Conservation (phyloP, 1,140 invertebrate genomes). For the Trichonephila clavata region DNA sequence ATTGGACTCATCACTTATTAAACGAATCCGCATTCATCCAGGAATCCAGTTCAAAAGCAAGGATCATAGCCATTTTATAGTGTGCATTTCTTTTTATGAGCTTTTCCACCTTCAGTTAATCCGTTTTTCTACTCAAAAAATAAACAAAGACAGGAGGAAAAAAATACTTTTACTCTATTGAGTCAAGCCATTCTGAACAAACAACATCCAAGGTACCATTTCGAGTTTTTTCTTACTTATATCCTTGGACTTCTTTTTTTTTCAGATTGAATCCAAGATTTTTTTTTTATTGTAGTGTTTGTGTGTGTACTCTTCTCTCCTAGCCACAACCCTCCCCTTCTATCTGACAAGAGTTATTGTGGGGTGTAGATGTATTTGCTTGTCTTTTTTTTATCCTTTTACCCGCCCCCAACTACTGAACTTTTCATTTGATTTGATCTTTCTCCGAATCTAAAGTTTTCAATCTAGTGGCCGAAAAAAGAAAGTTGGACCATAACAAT, state of each 20-base stretch:
- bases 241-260: conserved; percentile 36
- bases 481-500: conserved; percentile 31
- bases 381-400: not conserved
- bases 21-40: not conserved
- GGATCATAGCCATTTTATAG: conserved; percentile 12
- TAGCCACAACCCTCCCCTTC: not conserved
- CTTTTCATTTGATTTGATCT: conserved; percentile 56
- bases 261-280: conserved; percentile 25
- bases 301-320: not conserved
- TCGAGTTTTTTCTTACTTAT: conserved; percentile 18
- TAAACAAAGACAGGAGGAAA: not conserved
- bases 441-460: conserved; percentile 49
- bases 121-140: conserved; percentile 9
- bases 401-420: not conserved
- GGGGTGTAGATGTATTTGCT: conserved; percentile 40
- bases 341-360: conserved; percentile 51
- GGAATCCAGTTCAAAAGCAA: not conserved
- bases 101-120: not conserved
- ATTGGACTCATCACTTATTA: conserved; percentile 29
- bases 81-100: not conserved
- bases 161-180: not conserved
- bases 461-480: not conserved
- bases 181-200: not conserved
- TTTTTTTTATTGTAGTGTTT: not conserved
- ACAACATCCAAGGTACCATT: conserved; percentile 33